Percentiles rank a stretch among this genome's conserved stretches.
Conservation (phyloP, 2,888 invertebrate species). For the Mesochorus sp. region DNA sequence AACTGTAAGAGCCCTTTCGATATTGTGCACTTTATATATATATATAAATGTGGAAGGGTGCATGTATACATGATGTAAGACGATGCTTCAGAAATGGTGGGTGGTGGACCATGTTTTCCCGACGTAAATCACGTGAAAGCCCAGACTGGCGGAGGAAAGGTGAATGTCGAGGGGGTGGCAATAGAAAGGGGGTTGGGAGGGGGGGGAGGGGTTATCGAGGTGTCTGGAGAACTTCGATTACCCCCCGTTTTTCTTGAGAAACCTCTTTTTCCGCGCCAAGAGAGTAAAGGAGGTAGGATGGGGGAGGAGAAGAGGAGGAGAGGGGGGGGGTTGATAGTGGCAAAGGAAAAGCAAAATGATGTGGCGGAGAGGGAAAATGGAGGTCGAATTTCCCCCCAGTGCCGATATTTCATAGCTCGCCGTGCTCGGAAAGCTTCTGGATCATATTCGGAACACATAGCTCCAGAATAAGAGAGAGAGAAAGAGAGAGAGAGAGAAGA, state of each 20-base stretch:
- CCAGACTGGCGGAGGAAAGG: slow-evolving; percentile 25
- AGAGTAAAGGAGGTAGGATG: not conserved
- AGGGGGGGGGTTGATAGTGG: slow-evolving; percentile 3
- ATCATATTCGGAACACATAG: slow-evolving; percentile 41
- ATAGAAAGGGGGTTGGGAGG: not conserved
- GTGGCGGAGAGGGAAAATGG: slow-evolving; percentile 18
- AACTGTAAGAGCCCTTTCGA: not conserved
- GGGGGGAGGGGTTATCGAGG: slow-evolving; percentile 41
- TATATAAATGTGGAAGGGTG: not conserved
- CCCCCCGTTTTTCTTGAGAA: slow-evolving; percentile 39
- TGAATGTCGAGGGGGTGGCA: no score
- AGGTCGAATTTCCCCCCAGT: slow-evolving; percentile 21
- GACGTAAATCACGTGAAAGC: slow-evolving; percentile 56
- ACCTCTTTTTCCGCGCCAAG: slow-evolving; percentile 34
- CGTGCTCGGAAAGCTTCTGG: slow-evolving; percentile 43
- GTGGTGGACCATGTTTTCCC: slow-evolving; percentile 50
- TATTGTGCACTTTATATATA: no score
- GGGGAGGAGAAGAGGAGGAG: not conserved
- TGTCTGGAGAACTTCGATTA: slow-evolving; percentile 59
- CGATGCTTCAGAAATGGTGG: not conserved
- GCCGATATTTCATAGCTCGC: slow-evolving; percentile 53
- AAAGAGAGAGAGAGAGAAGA: not conserved
- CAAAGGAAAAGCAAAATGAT: slow-evolving; percentile 19
- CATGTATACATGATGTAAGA: not conserved
- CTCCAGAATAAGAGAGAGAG: slow-evolving; percentile 19